Base-by-base conservation (phyloP, 2,888 invertebrate species). In the Uloborus plumipes region DNA sequence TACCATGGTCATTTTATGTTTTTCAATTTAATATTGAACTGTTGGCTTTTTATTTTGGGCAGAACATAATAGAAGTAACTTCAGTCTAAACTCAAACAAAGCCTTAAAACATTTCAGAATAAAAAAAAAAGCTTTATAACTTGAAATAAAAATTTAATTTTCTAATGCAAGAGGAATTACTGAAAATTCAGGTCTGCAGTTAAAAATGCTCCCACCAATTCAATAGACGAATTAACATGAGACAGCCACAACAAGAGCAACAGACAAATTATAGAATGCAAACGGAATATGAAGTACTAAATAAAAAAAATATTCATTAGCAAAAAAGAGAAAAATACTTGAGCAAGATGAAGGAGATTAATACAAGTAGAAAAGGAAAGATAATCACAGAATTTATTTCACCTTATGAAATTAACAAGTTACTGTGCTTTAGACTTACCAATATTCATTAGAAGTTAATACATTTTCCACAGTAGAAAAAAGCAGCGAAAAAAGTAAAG, bases 401-500 rank as follows among this genome's bases (percentile, higher is more conserved):
- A 18, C 55, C 4, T n/a, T 4, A 55, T 6, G 2, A 55, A 55
- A 55, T 18, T 18, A 55, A 4, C n/a, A 47, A 64, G 39, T 39
- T 39, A 39, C 39, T 39, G 39, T 39, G 7, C n/a, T n/a, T 11
- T 39, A 11, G 16, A 82, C 81, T 82, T 82, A 82, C 81, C 81
- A 16, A 47, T 71, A 59, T 39, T 82, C 71, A 58, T 82, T 75
- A 59, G 81, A 70, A 47, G 75, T 61, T 51, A 79, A 58, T 20
- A 66, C 55, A 66, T 73, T 77, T 76, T 83, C 83, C 83, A 83
- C 72, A 66, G 83, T 70, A 55, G 62, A 61, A 58, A 83, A 83
- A 75, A 83, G 83, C 83, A 83, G 83, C 83, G 83, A 83, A 77
- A 83, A 77, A 69, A 83, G 70, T 76, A 83, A 72, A 83, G 83